Conservation (phyloP, 2,797 vertebrate genomes). For the Paedocypris micromegethes region DNA sequence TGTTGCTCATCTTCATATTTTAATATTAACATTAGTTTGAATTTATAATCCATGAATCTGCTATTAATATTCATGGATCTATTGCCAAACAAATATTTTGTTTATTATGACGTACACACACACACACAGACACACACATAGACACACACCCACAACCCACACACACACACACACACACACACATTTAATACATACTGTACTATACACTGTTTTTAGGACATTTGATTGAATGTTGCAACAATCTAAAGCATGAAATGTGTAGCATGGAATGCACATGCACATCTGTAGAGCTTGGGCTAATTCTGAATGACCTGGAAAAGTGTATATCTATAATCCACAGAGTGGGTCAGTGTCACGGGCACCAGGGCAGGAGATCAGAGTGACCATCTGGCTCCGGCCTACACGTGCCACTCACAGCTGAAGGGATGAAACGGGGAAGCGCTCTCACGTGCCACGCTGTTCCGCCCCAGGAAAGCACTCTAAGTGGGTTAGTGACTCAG, state of each 20-base stretch:
- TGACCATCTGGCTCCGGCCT: slow-evolving; percentile 54
- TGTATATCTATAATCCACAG: no score
- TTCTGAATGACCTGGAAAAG: no score
- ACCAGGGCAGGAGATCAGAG: slow-evolving; percentile 9
- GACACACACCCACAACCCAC: not conserved
- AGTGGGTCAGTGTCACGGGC: slow-evolving; percentile 19
- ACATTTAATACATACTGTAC: not conserved
- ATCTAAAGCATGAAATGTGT: not conserved
- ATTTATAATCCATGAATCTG: no score
- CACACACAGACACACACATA: no score
- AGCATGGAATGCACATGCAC: no score
- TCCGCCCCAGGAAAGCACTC: slow-evolving; percentile 32
- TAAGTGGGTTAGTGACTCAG: slow-evolving; percentile 57
- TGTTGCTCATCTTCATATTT: no score
- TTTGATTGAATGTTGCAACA: no score
- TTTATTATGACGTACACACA: no score
- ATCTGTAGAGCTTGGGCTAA: no score
- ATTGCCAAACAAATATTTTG: no score
- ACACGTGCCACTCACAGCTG: slow-evolving; percentile 50
- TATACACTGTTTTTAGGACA: not conserved
- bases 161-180: not conserved
- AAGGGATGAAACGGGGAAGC: slow-evolving; percentile 48
- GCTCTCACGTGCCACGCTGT: slow-evolving; percentile 42
- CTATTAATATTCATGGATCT: no score
- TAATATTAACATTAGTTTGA: no score